Evolutionary conservation across 2,113 vertebrate species (phyloP).

Genomic region (Cheirogaleus medius): DNA sequence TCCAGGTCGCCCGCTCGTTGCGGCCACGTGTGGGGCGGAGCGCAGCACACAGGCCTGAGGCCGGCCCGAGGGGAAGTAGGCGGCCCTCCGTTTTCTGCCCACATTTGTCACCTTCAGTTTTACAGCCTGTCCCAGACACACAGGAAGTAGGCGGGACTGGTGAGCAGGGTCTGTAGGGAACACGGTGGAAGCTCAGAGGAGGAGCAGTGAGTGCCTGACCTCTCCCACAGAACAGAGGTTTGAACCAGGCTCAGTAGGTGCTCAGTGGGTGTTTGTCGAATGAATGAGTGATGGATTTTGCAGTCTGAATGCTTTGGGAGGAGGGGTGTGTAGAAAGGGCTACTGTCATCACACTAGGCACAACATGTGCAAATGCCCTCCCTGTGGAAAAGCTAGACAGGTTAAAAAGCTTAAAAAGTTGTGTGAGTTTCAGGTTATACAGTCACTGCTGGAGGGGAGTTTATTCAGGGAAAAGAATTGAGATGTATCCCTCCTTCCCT

Average conservation of each 20-base stretch:
- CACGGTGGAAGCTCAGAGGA: accelerated
- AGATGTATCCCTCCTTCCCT: background rate
- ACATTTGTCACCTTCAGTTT: background rate
- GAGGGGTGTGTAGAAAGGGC: background rate
- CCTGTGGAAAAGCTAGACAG: background rate
- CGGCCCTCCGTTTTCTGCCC: background rate
- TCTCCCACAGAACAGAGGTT: background rate
- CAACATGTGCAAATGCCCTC: background rate
- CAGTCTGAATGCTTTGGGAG: background rate
- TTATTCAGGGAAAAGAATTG: background rate
- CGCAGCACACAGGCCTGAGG: background rate
- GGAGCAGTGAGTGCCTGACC: background rate
- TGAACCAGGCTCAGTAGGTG: background rate
- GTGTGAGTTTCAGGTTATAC: background rate
- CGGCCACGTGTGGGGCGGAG: background rate
- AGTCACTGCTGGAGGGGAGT: background rate
- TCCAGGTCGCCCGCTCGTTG: background rate
- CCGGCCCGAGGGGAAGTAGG: background rate
- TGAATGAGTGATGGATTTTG: background rate
- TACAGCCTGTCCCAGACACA: background rate
- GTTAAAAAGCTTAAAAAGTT: background rate
- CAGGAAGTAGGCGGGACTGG: background rate
- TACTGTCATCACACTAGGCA: background rate
- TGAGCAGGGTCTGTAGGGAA: background rate
- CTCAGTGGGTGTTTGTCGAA: background rate